Percentiles rank a stretch among this genome's conserved stretches.
phyloP scores from a whole-genome alignment of 2,888 invertebrate species.

The Theodoxus fluviatilis region DNA sequence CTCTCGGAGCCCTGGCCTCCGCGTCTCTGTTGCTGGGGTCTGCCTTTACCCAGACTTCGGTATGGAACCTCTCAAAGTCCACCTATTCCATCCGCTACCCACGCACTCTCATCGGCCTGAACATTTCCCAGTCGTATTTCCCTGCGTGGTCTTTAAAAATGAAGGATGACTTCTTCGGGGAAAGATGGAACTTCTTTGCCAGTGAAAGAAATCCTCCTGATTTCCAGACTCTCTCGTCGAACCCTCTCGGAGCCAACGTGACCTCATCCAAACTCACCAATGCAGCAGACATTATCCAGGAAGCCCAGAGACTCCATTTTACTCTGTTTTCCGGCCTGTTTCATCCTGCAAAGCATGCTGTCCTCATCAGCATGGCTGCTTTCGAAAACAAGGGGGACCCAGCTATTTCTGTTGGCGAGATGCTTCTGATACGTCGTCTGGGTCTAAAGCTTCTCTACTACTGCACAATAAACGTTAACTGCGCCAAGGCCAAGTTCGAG shows the following conservation, averaged over 20 bases:
- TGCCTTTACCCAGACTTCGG: too few species aligned
- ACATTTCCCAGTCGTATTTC: too few species aligned
- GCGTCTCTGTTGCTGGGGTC: too few species aligned
- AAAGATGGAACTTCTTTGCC: too few species aligned
- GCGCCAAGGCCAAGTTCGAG: background rate
- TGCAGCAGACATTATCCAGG: constrained; percentile 23
- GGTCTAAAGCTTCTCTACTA: constrained; percentile 22
- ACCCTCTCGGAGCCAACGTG: constrained; percentile 25
- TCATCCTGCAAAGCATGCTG: constrained; percentile 21
- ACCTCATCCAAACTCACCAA: constrained; percentile 21
- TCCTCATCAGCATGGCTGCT: constrained; percentile 27
- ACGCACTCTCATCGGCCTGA: too few species aligned
- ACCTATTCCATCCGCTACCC: too few species aligned
- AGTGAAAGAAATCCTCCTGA: too few species aligned
- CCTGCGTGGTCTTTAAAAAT: too few species aligned
- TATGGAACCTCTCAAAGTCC: too few species aligned
- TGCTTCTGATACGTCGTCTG: constrained; percentile 20
- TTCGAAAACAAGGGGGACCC: constrained; percentile 34
- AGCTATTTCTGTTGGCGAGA: constrained; percentile 30
- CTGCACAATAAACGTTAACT: background rate
- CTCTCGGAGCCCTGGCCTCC: too few species aligned
- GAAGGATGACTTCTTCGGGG: too few species aligned
- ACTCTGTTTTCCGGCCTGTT: constrained; percentile 25
- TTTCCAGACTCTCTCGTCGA: too few species aligned
- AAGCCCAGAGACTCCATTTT: constrained; percentile 28